Evolutionary conservation across 2,797 vertebrate species (phyloP).

Genomic region (Rhodeus uyekii): DNA sequence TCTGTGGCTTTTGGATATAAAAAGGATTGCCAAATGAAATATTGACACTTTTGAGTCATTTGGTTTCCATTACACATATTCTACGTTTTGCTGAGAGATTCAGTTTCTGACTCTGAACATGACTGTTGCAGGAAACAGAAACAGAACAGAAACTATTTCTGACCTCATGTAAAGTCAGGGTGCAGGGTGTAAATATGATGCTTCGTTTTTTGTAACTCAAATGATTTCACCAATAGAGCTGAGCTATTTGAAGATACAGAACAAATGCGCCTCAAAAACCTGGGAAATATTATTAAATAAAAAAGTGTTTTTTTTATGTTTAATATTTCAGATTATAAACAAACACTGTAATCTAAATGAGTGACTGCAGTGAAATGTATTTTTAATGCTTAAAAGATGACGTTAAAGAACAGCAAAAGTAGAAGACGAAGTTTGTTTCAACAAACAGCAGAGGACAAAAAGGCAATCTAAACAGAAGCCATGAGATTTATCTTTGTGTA

Average conservation of each 20-base stretch:
- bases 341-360: background rate
- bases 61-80: constrained; percentile 4
- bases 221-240: background rate
- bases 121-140: background rate
- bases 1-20: background rate
- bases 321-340: background rate
- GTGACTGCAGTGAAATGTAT: background rate
- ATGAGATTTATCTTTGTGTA: background rate
- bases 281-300: too few relatives aligned
- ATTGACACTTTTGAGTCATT: background rate
- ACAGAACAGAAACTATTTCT: background rate
- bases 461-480: background rate
- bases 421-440: background rate
- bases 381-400: background rate
- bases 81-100: background rate
- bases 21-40: background rate
- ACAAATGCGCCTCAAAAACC: background rate
- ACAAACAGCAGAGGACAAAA: constrained; percentile 15
- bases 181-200: background rate
- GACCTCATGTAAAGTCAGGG: background rate
- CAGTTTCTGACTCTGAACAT: background rate
- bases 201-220: background rate
- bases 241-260: constrained; percentile 4
- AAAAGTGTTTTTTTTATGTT: constrained; percentile 7
- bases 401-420: background rate